These are phyloP conservation scores for Aphelenchoides avenae DNA, from an alignment of 1,140 invertebrate genomes.

Conservation along the genomic window DNA sequence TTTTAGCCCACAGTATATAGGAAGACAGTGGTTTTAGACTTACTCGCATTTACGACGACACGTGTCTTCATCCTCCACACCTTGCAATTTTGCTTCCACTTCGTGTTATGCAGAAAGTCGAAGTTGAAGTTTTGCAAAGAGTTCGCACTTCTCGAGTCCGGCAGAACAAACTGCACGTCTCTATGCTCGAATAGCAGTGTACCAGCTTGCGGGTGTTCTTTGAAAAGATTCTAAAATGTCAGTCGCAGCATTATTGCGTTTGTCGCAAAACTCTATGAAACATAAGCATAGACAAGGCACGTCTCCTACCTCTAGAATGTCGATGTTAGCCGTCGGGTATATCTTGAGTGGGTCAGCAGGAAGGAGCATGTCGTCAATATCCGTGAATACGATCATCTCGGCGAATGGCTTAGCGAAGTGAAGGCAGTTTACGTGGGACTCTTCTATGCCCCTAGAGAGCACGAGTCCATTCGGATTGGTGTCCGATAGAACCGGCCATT, in stretches of 20 bases:
- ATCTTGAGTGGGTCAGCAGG: slow-evolving; percentile 47
- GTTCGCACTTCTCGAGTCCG: slow-evolving; percentile 29
- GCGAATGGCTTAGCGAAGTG: slow-evolving; percentile 58
- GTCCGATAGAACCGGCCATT: slow-evolving; percentile 59
- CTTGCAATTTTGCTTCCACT: slow-evolving; percentile 54
- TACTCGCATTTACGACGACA: slow-evolving; percentile 59
- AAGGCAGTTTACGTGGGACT: slow-evolving; percentile 57
- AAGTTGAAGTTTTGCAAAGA: slow-evolving; percentile 53
- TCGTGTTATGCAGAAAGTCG: slow-evolving; percentile 49
- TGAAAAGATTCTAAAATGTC: slow-evolving; percentile 49
- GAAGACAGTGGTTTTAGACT: slow-evolving; percentile 1
- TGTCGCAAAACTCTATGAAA: neutral
- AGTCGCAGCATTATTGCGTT: no score
- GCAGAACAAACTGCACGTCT: slow-evolving; percentile 55
- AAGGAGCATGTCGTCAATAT: slow-evolving; percentile 58
- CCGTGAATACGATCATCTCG: slow-evolving; percentile 57
- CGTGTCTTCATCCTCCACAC: slow-evolving; percentile 59
- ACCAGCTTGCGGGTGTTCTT: slow-evolving; percentile 56
- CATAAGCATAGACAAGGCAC: no score
- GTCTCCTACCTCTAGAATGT: slow-evolving; percentile 48
- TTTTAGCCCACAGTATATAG: slow-evolving; percentile 8
- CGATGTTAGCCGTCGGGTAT: slow-evolving; percentile 39
- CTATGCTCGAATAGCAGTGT: slow-evolving; percentile 56
- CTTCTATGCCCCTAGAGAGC: slow-evolving; percentile 57
- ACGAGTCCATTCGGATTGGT: slow-evolving; percentile 57